Base-by-base conservation (phyloP, 2,113 vertebrate genomes). In the Leptodactylus fuscus region DNA sequence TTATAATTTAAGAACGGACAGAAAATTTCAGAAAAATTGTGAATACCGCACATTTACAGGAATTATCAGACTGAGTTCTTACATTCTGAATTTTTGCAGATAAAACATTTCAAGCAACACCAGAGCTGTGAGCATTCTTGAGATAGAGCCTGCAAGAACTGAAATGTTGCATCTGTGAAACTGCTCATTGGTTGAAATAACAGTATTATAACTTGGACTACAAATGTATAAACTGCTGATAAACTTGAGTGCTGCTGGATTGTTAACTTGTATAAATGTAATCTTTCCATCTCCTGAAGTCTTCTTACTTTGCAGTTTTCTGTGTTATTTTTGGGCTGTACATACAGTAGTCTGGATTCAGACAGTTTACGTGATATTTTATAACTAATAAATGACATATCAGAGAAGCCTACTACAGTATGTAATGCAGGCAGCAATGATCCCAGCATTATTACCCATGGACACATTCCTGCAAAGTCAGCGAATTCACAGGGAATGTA, bases 161-260 rank as follows among this genome's bases (percentile, higher is more conserved):
- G 73, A 76, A 76, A 76, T 32, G 73, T 51, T 75, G 71, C 41
- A 76, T 76, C 15, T 51, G 73, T 29, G 46, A 76, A 51, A 22
- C 51, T 46, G 44, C 27, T 13, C 27, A 4, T 51, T 20, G 27
- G 24, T 76, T 51, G 3, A 24, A 74, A 20, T 41, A 27, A 74
- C 27, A 15, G n/a, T 1, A 1, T 76, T 41, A 27, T 5, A 16
- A 29, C 27, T 48, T 76, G 46, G 27, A 32, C 73, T 49, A 5
- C 16, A 76, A 49, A 46, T 76, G 27, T 51, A 51, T 18, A 3
- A 74, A 24, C 24, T 16, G 27, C 29, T 75, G 27, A 74, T 74
- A 22, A 46, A 48, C 44, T 16, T 32, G 27, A 76, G 73, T 51
- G 73, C 73, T 76, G 24, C 46, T 34, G 46, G 73, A 76, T 29